Conservation (phyloP, 35 echinoderm and acorn worm genomes). For the Lytechinus variegatus region DNA sequence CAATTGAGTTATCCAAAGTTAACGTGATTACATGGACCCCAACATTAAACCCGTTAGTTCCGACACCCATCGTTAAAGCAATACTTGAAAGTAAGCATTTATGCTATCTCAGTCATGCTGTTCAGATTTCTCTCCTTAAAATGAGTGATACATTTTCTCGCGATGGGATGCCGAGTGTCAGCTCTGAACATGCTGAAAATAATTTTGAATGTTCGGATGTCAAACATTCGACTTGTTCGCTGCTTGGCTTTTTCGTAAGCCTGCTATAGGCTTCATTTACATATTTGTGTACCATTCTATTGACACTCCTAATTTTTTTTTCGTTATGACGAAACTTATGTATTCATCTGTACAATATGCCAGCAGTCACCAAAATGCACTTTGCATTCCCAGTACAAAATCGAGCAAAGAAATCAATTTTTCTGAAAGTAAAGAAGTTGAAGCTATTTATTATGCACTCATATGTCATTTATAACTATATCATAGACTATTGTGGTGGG, state of each 20-base stretch:
- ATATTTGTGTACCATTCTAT: too few relatives aligned
- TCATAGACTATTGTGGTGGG: too few relatives aligned
- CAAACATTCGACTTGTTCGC: neutral
- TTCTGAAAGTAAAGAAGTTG: too few relatives aligned
- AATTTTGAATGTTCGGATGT: neutral
- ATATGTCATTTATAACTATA: too few relatives aligned
- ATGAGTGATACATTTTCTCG: neutral
- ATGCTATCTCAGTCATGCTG: neutral
- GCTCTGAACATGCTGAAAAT: neutral
- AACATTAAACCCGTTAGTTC: constrained; percentile 8
- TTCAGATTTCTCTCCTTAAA: neutral
- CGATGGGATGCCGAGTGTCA: neutral
- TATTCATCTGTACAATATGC: too few relatives aligned
- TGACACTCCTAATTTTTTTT: too few relatives aligned
- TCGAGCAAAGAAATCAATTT: too few relatives aligned
- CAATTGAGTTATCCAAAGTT: neutral
- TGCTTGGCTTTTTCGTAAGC: neutral
- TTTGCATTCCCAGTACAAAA: too few relatives aligned
- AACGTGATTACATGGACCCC: neutral
- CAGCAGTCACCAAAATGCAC: too few relatives aligned
- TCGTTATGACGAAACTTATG: too few relatives aligned
- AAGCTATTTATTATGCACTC: too few relatives aligned
- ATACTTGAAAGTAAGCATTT: neutral
- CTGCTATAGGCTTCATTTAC: neutral
- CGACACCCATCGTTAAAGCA: neutral